These are phyloP conservation scores for Takifugu flavidus DNA, from an alignment of 2,113 vertebrate genomes.

Conservation along the genomic window DNA sequence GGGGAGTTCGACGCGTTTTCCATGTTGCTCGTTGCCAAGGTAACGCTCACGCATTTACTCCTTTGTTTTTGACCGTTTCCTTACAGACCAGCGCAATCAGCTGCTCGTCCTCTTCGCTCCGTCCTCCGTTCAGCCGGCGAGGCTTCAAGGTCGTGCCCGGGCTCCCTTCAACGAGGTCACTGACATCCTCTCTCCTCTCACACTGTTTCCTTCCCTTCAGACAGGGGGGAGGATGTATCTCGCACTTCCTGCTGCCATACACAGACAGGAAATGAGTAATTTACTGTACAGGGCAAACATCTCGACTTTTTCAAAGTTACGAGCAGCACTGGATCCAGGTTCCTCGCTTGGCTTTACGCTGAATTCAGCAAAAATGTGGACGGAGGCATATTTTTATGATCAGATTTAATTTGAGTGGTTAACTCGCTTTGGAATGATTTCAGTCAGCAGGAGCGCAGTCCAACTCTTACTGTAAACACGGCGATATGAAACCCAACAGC, in stretches of 20 bases:
- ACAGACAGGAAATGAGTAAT: slow-evolving; percentile 73
- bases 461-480: too few relatives aligned
- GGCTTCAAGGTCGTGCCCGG: slow-evolving; percentile 72
- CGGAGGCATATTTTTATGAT: neutral
- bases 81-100: too few relatives aligned
- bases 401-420: too few relatives aligned
- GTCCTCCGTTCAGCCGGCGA: slow-evolving; percentile 63
- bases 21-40: too few relatives aligned
- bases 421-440: too few relatives aligned
- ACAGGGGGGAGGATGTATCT: slow-evolving; percentile 71
- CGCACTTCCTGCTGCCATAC: slow-evolving; percentile 70
- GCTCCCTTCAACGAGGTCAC: slow-evolving; percentile 68
- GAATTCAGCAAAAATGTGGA: neutral
- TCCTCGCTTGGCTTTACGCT: too few relatives aligned
- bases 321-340: slow-evolving; percentile 19
- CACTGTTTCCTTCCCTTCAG: slow-evolving; percentile 71
- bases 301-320: slow-evolving; percentile 39
- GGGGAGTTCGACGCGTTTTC: too few relatives aligned
- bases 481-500: slow-evolving; percentile 13
- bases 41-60: too few relatives aligned
- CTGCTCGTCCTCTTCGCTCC: neutral
- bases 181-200: slow-evolving; percentile 68
- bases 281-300: slow-evolving; percentile 65
- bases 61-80: too few relatives aligned
- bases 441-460: too few relatives aligned